Base-by-base conservation (phyloP, 2,797 vertebrate species). In the Danio choprae region DNA sequence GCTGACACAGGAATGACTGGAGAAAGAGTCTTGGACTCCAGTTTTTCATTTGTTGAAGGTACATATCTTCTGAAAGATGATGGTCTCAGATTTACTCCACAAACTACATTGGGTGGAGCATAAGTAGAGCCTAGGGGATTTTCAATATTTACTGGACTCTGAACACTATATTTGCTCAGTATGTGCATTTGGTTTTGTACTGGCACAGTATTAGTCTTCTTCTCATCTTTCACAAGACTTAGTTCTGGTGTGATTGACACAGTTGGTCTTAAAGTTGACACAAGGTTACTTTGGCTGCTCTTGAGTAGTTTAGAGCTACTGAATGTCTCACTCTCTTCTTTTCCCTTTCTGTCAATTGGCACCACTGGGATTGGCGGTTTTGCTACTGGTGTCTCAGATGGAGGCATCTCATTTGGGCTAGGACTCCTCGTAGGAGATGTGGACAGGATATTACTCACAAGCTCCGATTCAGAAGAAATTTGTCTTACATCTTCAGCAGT, bases 361-460 rank as follows among this genome's bases (percentile, higher is more conserved):
- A 58, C 58, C 44, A 38, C 12, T 67, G 81, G 55, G n/a, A 62
- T 76, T 48, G 75, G 51, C 9, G 2, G 51, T 63, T 85, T 86
- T 41, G 38, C 68, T 20, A 3, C 63, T 71, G 55, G 8, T 13
- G 38, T 64, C 50, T 85, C 81, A 4, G 22, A 46, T 11, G 46
- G 38, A 80, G 79, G 84, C 36, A 78, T 81, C 78, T 87, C 84
- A 65, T 88, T 89, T 16, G 79, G 79, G 71, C 81, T 55, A 48
- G 83, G 84, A 2, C 84, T 29, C 40, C 48, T 86, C 84, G 4
- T 84, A 50, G 58, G 84, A 59, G 80, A 60, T 13, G 46, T 70
- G n/a, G 59, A 74, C 1, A 59, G 43, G 16, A 38, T 56, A 10
- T 8, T 75, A 75, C 18, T 62, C 12, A 70, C 55, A 75, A 10